Conservation (phyloP, 92 coral and sea anemone species). For the Phenganax subtilis region DNA sequence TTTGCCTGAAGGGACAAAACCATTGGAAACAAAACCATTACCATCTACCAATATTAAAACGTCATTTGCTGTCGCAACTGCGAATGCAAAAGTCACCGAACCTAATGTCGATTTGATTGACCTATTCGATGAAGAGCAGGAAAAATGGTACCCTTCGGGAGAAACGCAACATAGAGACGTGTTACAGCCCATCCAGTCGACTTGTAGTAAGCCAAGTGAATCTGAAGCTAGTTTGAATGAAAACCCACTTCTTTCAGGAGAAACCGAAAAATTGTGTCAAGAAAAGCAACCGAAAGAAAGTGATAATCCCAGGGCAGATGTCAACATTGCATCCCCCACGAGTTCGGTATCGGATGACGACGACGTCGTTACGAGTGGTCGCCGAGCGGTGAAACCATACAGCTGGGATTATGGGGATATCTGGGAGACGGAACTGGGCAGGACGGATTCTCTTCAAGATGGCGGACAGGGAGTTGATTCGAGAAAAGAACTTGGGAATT, state of each 20-base stretch:
- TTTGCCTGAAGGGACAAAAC: too few relatives aligned
- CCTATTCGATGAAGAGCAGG: too few relatives aligned
- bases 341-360: neutral
- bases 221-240: neutral
- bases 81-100: too few relatives aligned
- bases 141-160: too few relatives aligned
- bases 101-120: too few relatives aligned
- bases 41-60: too few relatives aligned
- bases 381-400: conserved; percentile 37
- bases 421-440: conserved; percentile 31
- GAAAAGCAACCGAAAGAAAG: neutral
- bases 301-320: neutral
- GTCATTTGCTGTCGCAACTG: too few relatives aligned
- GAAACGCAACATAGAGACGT: too few relatives aligned
- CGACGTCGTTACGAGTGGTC: conserved; percentile 23
- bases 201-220: too few relatives aligned
- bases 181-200: too few relatives aligned
- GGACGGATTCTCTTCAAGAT: neutral
- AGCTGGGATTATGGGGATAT: conserved; percentile 42
- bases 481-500: neutral
- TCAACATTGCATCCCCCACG: neutral
- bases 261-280: neutral
- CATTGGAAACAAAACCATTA: too few relatives aligned
- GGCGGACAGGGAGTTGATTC: neutral
- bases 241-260: neutral